Base-by-base conservation (phyloP, 2,113 vertebrate genomes). In the Myocastor coypus region DNA sequence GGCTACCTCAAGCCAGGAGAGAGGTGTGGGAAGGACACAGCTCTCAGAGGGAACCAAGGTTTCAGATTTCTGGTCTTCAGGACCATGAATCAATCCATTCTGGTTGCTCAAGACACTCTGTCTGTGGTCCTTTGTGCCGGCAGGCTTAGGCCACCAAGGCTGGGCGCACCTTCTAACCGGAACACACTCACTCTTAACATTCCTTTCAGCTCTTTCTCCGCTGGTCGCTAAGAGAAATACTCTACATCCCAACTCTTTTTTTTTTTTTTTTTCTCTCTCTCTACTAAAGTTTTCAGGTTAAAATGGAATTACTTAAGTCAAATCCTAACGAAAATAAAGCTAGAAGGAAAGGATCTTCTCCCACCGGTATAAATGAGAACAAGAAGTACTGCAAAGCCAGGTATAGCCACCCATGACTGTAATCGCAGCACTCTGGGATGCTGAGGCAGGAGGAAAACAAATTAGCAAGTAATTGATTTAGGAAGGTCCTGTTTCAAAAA, bases 101-200 rank as follows among this genome's bases (percentile, higher is more conserved):
- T n/a, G 17, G 12, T 13, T 20, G 24, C 42, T 32, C 5, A 42
- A 28, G 13, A n/a, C 40, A 5, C 30, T 28, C n/a, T 0, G 24
- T 14, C 11, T 52, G 46, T 71, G 80, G 37, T n/a, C 0, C 6
- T 63, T 61, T 4, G 11, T 7, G 13, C 22, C 0, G 1, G 16
- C 13, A 34, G 24, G 64, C 52, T 6, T 3, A 6, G 34, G 46
- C 81, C 46, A 77, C n/a, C 9, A 7, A 14, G 5, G 3, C 20
- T 75, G 19, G 4, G 52, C 20, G 59, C 37, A 13, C 22, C 9
- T 32, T 37, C n/a, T 11, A 14, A 8, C 13, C 10, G 0, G 1
- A 6, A 73, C 17, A 5, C 19, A 28, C 26, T 82, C 24, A 22
- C 64, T 11, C 2, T 50, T 46, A 37, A 68, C 24, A 17, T 8